phyloP scores from a whole-genome alignment of 2,888 invertebrate species.

The Steromphala cineraria region DNA sequence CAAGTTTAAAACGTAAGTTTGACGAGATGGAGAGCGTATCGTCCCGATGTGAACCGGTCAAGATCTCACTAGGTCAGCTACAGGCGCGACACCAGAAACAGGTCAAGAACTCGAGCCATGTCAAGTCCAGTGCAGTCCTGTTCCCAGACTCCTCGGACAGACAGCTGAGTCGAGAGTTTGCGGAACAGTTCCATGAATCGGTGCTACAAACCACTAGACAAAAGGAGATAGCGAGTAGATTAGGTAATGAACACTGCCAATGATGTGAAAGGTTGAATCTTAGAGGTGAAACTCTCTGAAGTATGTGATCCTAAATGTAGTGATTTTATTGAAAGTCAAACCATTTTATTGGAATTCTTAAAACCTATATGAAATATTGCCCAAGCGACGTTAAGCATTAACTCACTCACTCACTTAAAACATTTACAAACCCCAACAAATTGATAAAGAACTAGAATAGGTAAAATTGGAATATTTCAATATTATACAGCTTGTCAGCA shows the following conservation, averaged over 20 bases:
- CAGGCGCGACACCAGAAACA: slow-evolving; percentile 37
- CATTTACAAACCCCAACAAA: too few species aligned
- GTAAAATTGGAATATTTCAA: too few species aligned
- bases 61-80: slow-evolving; percentile 36
- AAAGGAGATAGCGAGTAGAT: slow-evolving; percentile 56
- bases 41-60: slow-evolving; percentile 22
- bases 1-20: slow-evolving; percentile 29
- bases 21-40: slow-evolving; percentile 20
- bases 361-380: too few species aligned
- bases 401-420: too few species aligned
- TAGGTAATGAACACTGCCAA: slow-evolving; percentile 32
- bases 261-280: too few species aligned
- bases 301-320: too few species aligned
- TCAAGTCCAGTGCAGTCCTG: slow-evolving; percentile 31
- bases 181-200: slow-evolving; percentile 75
- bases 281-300: too few species aligned
- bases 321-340: too few species aligned
- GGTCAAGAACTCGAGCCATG: background rate
- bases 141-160: slow-evolving; percentile 35
- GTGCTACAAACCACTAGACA: slow-evolving; percentile 73
- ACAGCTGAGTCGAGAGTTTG: slow-evolving; percentile 69
- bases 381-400: too few species aligned
- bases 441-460: too few species aligned
- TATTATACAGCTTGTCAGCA: too few species aligned
- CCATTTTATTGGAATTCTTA: too few species aligned